A percentile compares a stretch with the other conserved stretches of the same genome.
phyloP scores from a whole-genome alignment of 2,888 invertebrate genomes.

The Drosophila trichaetosa region DNA sequence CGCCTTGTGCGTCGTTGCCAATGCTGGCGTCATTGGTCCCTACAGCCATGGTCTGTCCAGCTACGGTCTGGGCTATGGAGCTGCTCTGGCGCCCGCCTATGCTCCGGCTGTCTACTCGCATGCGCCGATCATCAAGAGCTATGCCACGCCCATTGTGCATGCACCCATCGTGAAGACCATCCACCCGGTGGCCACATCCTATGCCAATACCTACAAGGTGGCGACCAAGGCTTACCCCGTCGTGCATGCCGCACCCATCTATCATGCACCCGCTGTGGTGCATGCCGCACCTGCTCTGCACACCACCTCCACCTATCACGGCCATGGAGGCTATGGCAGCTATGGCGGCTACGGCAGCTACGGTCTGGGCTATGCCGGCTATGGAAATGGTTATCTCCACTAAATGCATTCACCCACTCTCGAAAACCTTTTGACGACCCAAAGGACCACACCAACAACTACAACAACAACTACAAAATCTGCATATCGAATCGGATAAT shows the following conservation, averaged over 20 bases:
- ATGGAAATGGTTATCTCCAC: constrained; percentile 72
- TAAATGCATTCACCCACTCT: constrained; percentile 46
- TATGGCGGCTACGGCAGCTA: constrained; percentile 64
- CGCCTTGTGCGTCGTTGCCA: constrained; percentile 85
- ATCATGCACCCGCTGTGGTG: constrained; percentile 76
- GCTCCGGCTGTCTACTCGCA: constrained; percentile 78
- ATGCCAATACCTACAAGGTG: constrained; percentile 84
- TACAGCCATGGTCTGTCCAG: constrained; percentile 67
- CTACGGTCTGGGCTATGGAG: constrained; percentile 75
- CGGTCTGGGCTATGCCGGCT: constrained; percentile 72
- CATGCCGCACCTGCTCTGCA: constrained; percentile 81
- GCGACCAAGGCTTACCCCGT: constrained; percentile 82
- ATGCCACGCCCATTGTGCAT: constrained; percentile 79
- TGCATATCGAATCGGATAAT: constrained; percentile 17
- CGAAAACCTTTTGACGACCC: constrained; percentile 49
- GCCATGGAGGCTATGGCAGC: constrained; percentile 62
- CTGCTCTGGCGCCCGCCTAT: constrained; percentile 69
- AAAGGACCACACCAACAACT: constrained; percentile 22
- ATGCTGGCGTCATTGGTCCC: constrained; percentile 84
- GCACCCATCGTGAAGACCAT: constrained; percentile 79
- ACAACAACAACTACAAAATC: constrained; percentile 24
- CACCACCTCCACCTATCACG: constrained; percentile 81
- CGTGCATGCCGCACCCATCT: constrained; percentile 76
- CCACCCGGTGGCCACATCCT: constrained; percentile 83
- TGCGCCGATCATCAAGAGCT: constrained; percentile 79